Evolutionary conservation across 2,797 vertebrate genomes (phyloP).

Genomic region (Dendrocincla tyrannina): DNA sequence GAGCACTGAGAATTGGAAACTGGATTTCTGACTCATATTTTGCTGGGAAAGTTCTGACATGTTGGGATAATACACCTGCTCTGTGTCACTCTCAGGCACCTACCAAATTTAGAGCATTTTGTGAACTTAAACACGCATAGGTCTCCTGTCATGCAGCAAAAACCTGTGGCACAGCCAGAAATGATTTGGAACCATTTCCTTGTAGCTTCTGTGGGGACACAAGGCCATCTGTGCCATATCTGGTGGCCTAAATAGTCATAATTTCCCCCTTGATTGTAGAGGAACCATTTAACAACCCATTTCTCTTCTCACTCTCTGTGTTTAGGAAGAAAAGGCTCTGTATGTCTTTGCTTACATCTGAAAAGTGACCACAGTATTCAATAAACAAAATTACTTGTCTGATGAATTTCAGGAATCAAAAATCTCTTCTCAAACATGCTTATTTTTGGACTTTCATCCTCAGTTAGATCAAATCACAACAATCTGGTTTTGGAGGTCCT

Average conservation of each 20-base stretch:
- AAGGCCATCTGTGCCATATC: neutral
- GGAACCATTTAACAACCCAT: neutral
- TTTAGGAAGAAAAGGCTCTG: neutral
- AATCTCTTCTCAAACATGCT: neutral
- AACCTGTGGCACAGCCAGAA: neutral
- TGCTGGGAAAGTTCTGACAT: neutral
- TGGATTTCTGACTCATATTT: neutral
- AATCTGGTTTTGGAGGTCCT: neutral
- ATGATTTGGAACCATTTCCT: neutral
- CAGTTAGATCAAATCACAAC: neutral
- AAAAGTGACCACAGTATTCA: neutral
- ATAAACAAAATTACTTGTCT: neutral
- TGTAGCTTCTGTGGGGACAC: neutral
- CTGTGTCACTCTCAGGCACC: neutral
- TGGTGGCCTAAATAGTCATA: neutral
- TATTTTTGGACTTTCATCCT: neutral
- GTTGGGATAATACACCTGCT: neutral
- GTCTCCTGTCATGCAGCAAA: neutral
- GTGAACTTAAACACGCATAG: neutral
- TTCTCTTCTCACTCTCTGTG: neutral
- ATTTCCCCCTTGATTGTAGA: neutral
- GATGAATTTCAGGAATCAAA: neutral
- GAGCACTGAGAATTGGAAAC: neutral
- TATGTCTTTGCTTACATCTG: neutral
- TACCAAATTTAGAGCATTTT: neutral